A percentile compares a stretch with the other conserved stretches of the same genome.
These are phyloP conservation scores for Euphydryas editha DNA, from an alignment of 2,888 invertebrate species.

Conservation along the genomic window DNA sequence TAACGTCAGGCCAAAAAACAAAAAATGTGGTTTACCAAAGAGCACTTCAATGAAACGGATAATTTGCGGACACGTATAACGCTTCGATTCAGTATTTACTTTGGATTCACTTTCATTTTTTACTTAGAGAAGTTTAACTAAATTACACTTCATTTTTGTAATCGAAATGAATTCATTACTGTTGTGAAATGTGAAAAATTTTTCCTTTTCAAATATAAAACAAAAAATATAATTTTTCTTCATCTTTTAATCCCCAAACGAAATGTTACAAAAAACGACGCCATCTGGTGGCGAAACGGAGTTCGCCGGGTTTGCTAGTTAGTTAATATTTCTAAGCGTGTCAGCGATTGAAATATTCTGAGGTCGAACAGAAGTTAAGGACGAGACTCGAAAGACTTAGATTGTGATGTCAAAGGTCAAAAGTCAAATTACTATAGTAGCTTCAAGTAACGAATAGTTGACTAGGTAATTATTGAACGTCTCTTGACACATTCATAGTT, in stretches of 20 bases:
- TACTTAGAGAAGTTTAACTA: constrained; percentile 46
- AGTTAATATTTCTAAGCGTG: constrained; percentile 23
- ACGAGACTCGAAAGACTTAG: constrained; percentile 22
- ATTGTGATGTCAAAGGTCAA: constrained; percentile 32
- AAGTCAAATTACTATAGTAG: constrained; percentile 3
- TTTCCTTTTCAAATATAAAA: too few species aligned
- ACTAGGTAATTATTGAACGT: neutral
- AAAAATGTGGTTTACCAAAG: too few species aligned
- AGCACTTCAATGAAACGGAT: too few species aligned
- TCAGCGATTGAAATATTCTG: constrained; percentile 29
- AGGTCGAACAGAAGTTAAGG: constrained; percentile 29
- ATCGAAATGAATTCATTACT: constrained; percentile 49
- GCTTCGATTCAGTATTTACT: constrained; percentile 21
- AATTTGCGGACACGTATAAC: constrained; percentile 37
- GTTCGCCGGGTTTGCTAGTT: too few species aligned
- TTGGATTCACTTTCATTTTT: constrained; percentile 46
- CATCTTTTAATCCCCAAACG: too few species aligned
- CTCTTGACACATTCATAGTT: neutral
- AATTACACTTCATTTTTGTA: constrained; percentile 46
- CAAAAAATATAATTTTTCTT: too few species aligned
- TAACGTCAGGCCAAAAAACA: too few species aligned
- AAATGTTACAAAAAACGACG: too few species aligned
- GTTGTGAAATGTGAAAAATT: too few species aligned
- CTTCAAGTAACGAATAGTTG: neutral
- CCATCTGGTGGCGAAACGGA: too few species aligned